phyloP scores from a whole-genome alignment of 2,797 vertebrate species.

The Scyliorhinus canicula region DNA sequence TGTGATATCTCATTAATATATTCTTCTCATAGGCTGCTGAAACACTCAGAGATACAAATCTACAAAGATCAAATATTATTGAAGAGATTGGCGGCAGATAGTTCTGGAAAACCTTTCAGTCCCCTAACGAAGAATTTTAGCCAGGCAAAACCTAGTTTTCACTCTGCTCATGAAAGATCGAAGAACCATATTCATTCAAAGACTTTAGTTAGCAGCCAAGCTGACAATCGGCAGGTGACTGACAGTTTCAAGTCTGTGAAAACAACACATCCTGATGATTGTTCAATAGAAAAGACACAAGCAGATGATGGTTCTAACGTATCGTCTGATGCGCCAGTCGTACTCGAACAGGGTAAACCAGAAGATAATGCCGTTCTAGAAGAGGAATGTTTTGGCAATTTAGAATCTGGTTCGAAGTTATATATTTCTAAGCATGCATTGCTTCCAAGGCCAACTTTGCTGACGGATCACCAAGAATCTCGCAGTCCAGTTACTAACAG shows the following conservation, averaged over 20 bases:
- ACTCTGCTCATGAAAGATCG: conserved; percentile 4
- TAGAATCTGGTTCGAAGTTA: not conserved
- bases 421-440: not conserved
- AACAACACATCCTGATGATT: conserved; percentile 16
- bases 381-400: not conserved
- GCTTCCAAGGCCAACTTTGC: not conserved
- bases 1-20: not conserved
- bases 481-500: not conserved
- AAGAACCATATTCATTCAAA: conserved; percentile 32
- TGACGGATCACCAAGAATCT: not conserved
- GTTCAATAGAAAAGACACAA: conserved; percentile 33
- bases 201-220: not conserved
- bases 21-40: not conserved
- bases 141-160: not conserved
- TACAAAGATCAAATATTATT: not conserved
- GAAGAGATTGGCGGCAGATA: not conserved
- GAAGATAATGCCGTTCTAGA: not conserved
- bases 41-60: not conserved
- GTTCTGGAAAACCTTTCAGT: not conserved
- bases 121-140: not conserved
- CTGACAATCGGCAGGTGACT: conserved; percentile 1
- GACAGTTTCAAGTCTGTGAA: not conserved
- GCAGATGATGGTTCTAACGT: not conserved
- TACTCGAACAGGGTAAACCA: not conserved
- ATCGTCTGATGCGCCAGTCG: not conserved